Evolutionary conservation across 2,797 vertebrate species (phyloP), one percentile per base, ranked within the genome.

Genomic region (Otolemur crassicaudatus): DNA sequence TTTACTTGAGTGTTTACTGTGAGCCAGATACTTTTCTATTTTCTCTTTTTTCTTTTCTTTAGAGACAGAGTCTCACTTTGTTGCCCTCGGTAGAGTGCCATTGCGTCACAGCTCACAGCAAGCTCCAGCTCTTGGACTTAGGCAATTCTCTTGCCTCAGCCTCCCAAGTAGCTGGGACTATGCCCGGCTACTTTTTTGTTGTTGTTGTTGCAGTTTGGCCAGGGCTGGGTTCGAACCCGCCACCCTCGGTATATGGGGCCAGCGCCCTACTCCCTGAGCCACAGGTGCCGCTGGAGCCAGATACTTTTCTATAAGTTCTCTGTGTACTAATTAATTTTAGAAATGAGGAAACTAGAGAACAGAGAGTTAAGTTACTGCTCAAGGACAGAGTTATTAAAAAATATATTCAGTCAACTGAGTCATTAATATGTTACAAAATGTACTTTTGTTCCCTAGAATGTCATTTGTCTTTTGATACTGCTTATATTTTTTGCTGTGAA

Each of bases 341-440:
- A 92, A 49, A 92, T 63, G 22, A 91, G 34, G 67, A 95, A 87
- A 84, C 29, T 56, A 93, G 91, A 49, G 72, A 40, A 76, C 65
- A 87, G 40, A 81, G 12, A 86, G 43, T 94, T 60, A 92, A 56
- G 25, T 87, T 89, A 97, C 5, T 72, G 56, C 40, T 63, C 27
- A 65, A 87, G 31, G 40, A 72, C 13, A 46, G 40, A 86, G 37
- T 92, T 65, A 87, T 19, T 25, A 60, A 80, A 79, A 70, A 58
- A 0, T 67, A 46, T 17, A 95, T 23, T n/a, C 46, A 91, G 63
- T 63, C 40, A 69, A 87, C 37, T 65, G 25, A n/a, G 16, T 75
- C 17, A 80, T 29, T 76, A 93, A 95, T 34, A 88, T n/a, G 22
- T 79, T 73, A 88, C 61, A 93, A 96, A 95, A 94, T 8, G 34